Evolutionary conservation across 2,888 invertebrate genomes (phyloP), one percentile per base, ranked within the genome.

Genomic region (Blera fallax): DNA sequence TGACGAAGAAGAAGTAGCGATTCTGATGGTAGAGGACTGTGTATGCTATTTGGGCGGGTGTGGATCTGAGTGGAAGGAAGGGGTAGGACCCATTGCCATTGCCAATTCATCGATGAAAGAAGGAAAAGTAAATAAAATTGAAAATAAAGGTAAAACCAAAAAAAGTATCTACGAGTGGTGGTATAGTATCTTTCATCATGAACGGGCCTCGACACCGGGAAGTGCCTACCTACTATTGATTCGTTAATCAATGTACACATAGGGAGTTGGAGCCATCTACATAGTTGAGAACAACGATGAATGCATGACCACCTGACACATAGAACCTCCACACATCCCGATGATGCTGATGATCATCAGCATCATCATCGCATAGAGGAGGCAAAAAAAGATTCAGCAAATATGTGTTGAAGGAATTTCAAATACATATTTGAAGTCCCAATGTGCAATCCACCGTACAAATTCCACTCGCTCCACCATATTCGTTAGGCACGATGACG

Each of bases 171-270:
- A 40, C 16, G 48, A 14, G n/a, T n/a, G 37, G 37, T 37, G 3
- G 34, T 34, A 34, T 34, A 14, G 16, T 27, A 56, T 52, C 37
- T 76, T n/a, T 56, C 56, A 16, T 64, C 56, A 62, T 67, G 65
- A 65, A 56, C 69, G 40, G 43, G 32, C 58, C 21, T 56, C 40
- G 45, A 73, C 43, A 76, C 64, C 60, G 56, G 27, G 43, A 72
- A 60, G 58, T 54, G 27, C 32, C 8, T 74, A 27, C 48, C 27
- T 54, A 60, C 45, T 69, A 80, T 84, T 85, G 74, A 85, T 85
- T 85, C 80, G 74, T 85, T 85, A 85, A 80, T 85, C 84, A 85
- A 72, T 85, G 80, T 80, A 76, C 80, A 79, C 84, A 80, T 70
- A 60, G 40, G 43, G 69, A 60, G 54, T 40, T 14, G 14, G 3